phyloP scores from a whole-genome alignment of 1,140 invertebrate species.

The Panulirus ornatus region DNA sequence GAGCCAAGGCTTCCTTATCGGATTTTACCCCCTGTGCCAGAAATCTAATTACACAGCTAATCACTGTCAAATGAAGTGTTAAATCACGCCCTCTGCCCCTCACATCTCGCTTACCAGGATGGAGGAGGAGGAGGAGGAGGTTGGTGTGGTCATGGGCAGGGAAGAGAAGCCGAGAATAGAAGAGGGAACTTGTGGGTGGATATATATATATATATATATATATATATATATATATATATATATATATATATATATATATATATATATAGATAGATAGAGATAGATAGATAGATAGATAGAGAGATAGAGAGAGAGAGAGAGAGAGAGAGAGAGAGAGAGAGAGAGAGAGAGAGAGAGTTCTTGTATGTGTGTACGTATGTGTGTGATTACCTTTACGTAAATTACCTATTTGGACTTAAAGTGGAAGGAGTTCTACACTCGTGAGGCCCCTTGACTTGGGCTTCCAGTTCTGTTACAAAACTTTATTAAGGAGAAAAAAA shows the following conservation, averaged over 20 bases:
- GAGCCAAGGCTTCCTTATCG: not conserved
- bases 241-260: no score
- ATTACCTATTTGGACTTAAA: no score
- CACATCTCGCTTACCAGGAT: conserved; percentile 27
- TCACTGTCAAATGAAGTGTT: conserved; percentile 63
- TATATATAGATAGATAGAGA: no score
- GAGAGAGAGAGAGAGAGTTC: no score
- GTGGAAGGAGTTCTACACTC: no score
- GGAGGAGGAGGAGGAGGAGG: not conserved
- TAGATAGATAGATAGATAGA: not conserved
- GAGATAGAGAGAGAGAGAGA: not conserved
- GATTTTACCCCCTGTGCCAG: conserved; percentile 30
- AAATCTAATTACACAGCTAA: conserved; percentile 66
- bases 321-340: not conserved
- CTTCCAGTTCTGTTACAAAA: no score
- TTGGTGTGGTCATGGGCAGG: not conserved
- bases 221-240: no score
- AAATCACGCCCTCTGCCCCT: conserved; percentile 48
- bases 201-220: no score
- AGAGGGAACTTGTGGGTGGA: no score
- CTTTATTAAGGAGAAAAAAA: no score
- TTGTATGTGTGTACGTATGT: not conserved
- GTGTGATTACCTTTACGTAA: no score
- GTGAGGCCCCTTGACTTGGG: no score
- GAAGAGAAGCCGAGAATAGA: not conserved